phyloP scores from a whole-genome alignment of 1,140 invertebrate species.

The Dinoponera quadriceps region DNA sequence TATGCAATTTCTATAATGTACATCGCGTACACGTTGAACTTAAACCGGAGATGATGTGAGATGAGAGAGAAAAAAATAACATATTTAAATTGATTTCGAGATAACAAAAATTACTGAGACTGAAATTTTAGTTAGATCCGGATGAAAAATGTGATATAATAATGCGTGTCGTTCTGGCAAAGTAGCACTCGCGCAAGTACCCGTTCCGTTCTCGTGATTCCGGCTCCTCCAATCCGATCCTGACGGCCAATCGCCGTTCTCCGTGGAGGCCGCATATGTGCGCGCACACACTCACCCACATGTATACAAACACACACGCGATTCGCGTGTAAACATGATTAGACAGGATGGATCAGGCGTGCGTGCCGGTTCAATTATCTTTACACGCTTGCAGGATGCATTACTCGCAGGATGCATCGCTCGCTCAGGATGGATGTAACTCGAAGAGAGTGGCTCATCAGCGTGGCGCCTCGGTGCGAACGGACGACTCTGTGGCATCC shows the following conservation, averaged over 20 bases:
- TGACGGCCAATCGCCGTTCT: slow-evolving; percentile 1
- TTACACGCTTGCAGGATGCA: slow-evolving; percentile 29
- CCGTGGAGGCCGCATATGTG: slow-evolving; percentile 15
- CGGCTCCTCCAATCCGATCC: slow-evolving; percentile 10
- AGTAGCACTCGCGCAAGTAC: background rate
- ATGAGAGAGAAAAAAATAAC: background rate
- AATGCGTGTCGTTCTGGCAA: background rate
- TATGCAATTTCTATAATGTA: no score
- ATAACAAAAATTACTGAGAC: background rate
- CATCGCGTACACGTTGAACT: no score
- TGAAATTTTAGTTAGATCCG: background rate
- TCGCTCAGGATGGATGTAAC: no score
- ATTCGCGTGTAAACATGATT: slow-evolving; percentile 62
- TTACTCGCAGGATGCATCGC: background rate
- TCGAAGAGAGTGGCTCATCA: no score
- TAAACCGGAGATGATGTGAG: background rate
- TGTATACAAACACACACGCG: background rate
- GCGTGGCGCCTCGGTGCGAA: background rate
- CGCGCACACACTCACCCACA: no score
- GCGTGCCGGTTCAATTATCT: slow-evolving; percentile 58
- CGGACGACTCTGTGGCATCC: slow-evolving; percentile 22
- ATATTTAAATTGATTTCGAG: slow-evolving; percentile 8
- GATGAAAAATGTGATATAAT: background rate
- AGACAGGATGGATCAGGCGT: slow-evolving; percentile 34
- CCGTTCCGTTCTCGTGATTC: background rate